Evolutionary conservation across 23 tunicate genomes (phyloP).

Genomic region (Trididemnum miniatum): DNA sequence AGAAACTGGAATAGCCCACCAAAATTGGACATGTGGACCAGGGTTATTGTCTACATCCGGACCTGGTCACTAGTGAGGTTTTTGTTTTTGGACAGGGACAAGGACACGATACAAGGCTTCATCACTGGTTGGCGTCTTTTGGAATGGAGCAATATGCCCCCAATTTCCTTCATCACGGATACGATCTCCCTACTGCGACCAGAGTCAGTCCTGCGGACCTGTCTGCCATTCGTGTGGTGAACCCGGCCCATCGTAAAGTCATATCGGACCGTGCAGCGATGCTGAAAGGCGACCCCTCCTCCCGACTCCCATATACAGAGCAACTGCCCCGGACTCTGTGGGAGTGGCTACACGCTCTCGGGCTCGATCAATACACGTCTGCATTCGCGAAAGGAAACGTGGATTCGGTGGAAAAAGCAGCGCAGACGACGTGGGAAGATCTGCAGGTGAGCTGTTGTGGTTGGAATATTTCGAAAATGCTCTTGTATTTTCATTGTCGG

Average conservation of each 20-base stretch:
- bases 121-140: slow-evolving; percentile 47
- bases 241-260: slow-evolving; percentile 43
- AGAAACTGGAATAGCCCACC: too few species aligned
- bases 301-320: neutral
- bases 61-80: too few species aligned
- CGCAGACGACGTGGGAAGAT: slow-evolving; percentile 57
- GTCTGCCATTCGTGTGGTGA: slow-evolving; percentile 36
- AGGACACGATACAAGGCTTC: neutral
- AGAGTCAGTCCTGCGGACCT: slow-evolving; percentile 34
- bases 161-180: slow-evolving; percentile 48
- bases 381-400: slow-evolving; percentile 8
- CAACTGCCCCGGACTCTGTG: slow-evolving; percentile 11
- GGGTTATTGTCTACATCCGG: too few species aligned
- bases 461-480: too few species aligned
- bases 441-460: slow-evolving; percentile 59
- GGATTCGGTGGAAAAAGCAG: neutral
- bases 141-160: slow-evolving; percentile 42
- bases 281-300: neutral
- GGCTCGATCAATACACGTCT: slow-evolving; percentile 25
- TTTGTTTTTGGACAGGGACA: neutral
- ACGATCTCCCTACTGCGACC: slow-evolving; percentile 37
- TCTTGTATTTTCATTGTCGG: too few species aligned
- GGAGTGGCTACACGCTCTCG: slow-evolving; percentile 10
- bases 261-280: neutral
- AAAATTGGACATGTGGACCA: too few species aligned